Conservation (phyloP, 2,888 invertebrate genomes). For the Synergus gifuensis region DNA sequence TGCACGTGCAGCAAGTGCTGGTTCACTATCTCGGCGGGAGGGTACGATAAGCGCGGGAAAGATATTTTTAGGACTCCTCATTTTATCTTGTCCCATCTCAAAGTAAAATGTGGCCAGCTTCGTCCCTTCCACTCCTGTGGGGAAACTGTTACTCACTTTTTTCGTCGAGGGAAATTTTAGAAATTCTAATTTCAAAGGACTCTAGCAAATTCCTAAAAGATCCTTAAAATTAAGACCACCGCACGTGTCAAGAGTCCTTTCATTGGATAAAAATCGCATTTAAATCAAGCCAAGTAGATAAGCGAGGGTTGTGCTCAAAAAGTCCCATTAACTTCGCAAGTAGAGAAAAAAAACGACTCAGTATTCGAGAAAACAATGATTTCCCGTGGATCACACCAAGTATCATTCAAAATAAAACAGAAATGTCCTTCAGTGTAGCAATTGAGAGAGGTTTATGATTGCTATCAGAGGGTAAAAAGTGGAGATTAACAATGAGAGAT, state of each 20-base stretch:
- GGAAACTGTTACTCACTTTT: not conserved
- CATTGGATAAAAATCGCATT: not conserved
- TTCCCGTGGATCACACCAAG: no score
- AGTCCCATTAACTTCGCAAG: not conserved
- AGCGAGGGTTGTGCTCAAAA: not conserved
- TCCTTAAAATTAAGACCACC: not conserved
- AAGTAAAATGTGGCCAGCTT: constrained; percentile 40
- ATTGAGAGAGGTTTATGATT: not conserved
- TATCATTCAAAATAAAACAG: no score
- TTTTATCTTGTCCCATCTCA: constrained; percentile 57
- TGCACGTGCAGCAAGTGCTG: constrained; percentile 68
- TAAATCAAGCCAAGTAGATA: not conserved
- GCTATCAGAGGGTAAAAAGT: not conserved
- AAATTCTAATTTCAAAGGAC: no score
- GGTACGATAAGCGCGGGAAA: constrained; percentile 63
- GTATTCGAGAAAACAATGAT: not conserved
- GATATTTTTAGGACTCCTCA: constrained; percentile 66
- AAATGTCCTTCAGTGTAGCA: not conserved
- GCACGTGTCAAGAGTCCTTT: not conserved
- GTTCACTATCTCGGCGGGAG: constrained; percentile 59
- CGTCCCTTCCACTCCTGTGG: not conserved
- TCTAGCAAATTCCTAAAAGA: not conserved
- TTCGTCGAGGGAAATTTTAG: no score
- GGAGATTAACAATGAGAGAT: not conserved
- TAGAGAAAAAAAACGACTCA: not conserved